Evolutionary conservation across 2,797 vertebrate species (phyloP).

Genomic region (Acanthiza pusilla): DNA sequence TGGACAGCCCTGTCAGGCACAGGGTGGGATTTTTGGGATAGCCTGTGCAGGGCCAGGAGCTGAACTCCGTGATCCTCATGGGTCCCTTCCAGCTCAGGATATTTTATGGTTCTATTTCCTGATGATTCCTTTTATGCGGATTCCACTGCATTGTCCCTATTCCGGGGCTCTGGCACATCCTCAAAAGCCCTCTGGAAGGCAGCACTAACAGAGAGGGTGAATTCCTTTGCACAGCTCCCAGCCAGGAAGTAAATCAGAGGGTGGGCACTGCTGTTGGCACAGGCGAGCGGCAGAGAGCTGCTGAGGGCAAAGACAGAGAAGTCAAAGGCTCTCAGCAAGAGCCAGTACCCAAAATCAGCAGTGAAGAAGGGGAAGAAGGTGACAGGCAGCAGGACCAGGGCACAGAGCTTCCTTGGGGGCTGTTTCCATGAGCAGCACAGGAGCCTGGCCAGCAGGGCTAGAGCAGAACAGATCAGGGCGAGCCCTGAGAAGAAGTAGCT

Average conservation of each 20-base stretch:
- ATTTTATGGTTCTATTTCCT: too few species aligned
- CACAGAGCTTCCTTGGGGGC: not conserved
- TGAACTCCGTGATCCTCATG: too few species aligned
- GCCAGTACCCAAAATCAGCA: not conserved
- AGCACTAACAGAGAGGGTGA: not conserved
- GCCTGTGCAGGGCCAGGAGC: too few species aligned
- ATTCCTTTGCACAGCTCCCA: not conserved
- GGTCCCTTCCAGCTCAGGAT: too few species aligned
- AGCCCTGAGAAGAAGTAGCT: not conserved
- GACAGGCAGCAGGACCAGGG: not conserved
- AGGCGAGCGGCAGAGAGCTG: not conserved
- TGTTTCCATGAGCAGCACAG: not conserved
- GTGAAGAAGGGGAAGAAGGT: slow-evolving; percentile 18
- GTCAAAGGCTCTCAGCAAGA: not conserved
- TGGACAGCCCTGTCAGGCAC: too few species aligned
- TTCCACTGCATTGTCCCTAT: too few species aligned
- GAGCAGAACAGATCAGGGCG: not conserved
- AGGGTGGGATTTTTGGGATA: too few species aligned
- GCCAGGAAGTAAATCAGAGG: slow-evolving; percentile 44
- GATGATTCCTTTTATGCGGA: too few species aligned
- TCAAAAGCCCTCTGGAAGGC: slow-evolving; percentile 7
- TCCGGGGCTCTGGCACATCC: not conserved
- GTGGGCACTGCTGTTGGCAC: not conserved
- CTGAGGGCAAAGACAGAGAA: not conserved
- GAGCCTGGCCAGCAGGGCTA: not conserved